phyloP scores from a whole-genome alignment of 2,113 vertebrate genomes.

The Cheirogaleus medius region DNA sequence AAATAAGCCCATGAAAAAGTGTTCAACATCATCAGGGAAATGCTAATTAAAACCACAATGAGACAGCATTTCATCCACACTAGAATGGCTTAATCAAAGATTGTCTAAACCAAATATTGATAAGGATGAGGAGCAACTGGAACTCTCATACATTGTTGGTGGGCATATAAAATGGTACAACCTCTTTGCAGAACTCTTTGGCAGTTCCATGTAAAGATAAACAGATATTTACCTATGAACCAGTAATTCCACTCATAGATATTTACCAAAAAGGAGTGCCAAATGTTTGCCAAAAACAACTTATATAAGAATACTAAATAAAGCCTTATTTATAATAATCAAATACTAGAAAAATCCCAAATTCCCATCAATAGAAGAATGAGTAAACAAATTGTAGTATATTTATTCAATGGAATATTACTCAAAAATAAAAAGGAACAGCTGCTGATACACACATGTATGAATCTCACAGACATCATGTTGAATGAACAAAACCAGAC shows the following conservation, averaged over 20 bases:
- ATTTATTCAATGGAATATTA: neutral
- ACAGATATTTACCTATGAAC: neutral
- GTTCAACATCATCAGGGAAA: neutral
- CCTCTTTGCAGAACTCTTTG: neutral
- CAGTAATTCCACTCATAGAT: neutral
- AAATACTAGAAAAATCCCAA: neutral
- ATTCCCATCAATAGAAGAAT: neutral
- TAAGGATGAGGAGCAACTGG: neutral
- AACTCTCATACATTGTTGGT: neutral
- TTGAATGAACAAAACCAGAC: neutral
- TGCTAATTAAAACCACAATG: neutral
- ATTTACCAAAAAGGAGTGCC: neutral
- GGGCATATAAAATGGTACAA: neutral
- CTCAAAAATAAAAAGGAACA: neutral
- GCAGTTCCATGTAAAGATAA: neutral
- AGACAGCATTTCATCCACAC: neutral
- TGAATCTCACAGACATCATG: neutral
- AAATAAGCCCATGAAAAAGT: neutral
- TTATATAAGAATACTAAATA: neutral
- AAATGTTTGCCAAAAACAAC: neutral
- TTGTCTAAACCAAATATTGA: neutral
- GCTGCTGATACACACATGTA: neutral
- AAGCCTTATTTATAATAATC: neutral
- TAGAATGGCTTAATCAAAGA: neutral
- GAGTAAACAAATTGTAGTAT: neutral